phyloP scores from a whole-genome alignment of 2,888 invertebrate genomes.

The Cephus rjabovi region DNA sequence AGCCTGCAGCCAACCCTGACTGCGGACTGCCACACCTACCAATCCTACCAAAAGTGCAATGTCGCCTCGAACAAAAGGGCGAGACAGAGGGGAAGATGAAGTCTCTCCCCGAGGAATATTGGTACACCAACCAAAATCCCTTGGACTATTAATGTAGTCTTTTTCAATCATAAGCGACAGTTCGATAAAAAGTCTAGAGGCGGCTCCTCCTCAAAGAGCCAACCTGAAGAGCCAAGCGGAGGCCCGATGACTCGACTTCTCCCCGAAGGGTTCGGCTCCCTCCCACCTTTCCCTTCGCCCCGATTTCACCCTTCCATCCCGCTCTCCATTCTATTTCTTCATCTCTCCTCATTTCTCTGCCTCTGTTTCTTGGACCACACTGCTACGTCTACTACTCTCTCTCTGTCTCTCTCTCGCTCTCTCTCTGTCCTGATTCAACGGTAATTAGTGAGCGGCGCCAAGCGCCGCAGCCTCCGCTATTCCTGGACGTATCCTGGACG shows the following conservation, averaged over 20 bases:
- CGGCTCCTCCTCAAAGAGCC: conserved; percentile 59
- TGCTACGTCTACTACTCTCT: background rate
- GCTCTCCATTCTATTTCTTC: conserved; percentile 1
- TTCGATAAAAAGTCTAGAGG: conserved; percentile 61
- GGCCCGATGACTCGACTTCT: conserved; percentile 62
- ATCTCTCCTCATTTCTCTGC: conserved; percentile 20
- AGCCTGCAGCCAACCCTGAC: background rate
- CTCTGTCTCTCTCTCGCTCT: conserved; percentile 25
- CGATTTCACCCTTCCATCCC: background rate
- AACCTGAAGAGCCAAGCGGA: conserved; percentile 24
- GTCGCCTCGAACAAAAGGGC: conserved; percentile 4
- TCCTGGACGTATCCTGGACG: background rate
- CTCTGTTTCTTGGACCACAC: conserved; percentile 4
- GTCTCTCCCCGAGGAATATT: background rate
- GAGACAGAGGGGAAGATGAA: background rate
- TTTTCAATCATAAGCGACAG: conserved; percentile 66
- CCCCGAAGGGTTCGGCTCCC: conserved; percentile 39
- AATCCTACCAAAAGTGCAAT: conserved; percentile 4
- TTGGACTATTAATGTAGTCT: conserved; percentile 57
- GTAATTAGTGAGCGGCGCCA: conserved; percentile 56
- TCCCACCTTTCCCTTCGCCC: conserved; percentile 11
- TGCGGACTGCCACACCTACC: conserved; percentile 1
- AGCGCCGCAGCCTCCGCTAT: background rate
- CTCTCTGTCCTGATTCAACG: conserved; percentile 37
- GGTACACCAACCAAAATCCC: background rate